phyloP scores from a whole-genome alignment of 2,797 vertebrate species.

The Chrosomus eos region DNA sequence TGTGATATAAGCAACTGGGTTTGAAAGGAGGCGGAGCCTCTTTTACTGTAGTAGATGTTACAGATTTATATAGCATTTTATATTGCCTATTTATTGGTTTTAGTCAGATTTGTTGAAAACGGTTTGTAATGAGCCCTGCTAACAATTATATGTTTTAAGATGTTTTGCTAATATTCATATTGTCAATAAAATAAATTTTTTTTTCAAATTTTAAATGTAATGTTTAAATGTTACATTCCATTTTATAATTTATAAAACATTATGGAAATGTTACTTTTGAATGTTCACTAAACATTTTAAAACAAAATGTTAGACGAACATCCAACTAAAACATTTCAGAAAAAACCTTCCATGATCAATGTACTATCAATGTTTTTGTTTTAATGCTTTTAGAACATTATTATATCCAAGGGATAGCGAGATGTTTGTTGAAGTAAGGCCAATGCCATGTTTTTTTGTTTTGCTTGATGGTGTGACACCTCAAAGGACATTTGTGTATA shows the following conservation, averaged over 20 bases:
- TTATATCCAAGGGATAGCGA: not conserved
- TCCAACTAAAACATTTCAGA: not conserved
- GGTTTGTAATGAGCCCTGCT: not conserved
- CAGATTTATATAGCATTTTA: not conserved
- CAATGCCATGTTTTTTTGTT: too few relatives aligned
- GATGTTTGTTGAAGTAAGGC: too few relatives aligned
- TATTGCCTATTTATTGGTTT: not conserved
- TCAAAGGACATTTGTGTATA: too few relatives aligned
- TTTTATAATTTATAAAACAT: not conserved
- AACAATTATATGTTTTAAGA: not conserved
- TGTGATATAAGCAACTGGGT: not conserved
- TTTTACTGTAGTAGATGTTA: not conserved
- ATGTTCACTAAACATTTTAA: not conserved
- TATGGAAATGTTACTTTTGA: not conserved
- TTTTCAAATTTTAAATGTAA: too few relatives aligned
- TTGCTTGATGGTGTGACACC: too few relatives aligned
- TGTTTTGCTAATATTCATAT: too few relatives aligned
- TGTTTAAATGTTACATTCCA: too few relatives aligned
- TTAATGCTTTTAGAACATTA: not conserved
- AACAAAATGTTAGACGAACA: not conserved
- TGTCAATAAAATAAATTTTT: too few relatives aligned
- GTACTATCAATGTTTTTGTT: not conserved
- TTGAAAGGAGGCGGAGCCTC: constrained; percentile 34
- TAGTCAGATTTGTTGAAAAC: not conserved
- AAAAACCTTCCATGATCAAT: not conserved